Percentiles rank a stretch among this genome's conserved stretches.
phyloP scores from a whole-genome alignment of 2,888 invertebrate species.

The Pachymerium ferrugineum region DNA sequence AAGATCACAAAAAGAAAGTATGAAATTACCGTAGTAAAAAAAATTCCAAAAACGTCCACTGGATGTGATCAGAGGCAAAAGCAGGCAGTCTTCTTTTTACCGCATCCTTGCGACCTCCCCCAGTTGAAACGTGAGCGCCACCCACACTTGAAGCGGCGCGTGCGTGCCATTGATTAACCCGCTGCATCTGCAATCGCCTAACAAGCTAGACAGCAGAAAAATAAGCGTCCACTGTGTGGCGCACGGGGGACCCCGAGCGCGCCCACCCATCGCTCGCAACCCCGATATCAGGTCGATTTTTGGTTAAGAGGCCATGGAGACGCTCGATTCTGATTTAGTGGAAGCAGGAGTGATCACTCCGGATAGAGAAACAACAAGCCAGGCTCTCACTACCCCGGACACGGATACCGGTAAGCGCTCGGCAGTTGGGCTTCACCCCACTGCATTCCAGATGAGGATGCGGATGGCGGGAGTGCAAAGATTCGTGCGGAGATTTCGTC shows the following conservation, averaged over 20 bases:
- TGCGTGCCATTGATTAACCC: slow-evolving; percentile 23
- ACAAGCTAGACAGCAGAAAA: slow-evolving; percentile 11
- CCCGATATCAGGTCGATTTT: not conserved
- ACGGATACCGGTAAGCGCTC: not conserved
- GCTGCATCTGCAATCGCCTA: not conserved
- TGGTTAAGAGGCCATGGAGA: slow-evolving; percentile 1
- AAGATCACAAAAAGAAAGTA: no score
- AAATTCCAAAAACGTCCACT: no score
- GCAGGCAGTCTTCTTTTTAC: not conserved
- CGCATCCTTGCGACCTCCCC: not conserved
- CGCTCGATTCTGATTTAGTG: not conserved
- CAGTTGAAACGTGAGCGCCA: not conserved
- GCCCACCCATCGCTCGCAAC: slow-evolving; percentile 22
- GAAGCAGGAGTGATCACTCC: slow-evolving; percentile 13
- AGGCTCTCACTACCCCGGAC: not conserved
- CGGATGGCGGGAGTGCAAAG: slow-evolving; percentile 2
- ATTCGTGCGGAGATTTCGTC: not conserved
- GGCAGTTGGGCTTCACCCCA: slow-evolving; percentile 2
- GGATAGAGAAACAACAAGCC: not conserved
- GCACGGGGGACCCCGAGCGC: slow-evolving; percentile 19
- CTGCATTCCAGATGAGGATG: slow-evolving; percentile 12
- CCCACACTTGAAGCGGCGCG: not conserved
- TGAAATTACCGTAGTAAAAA: no score
- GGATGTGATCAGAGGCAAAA: no score
- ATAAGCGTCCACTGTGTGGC: slow-evolving; percentile 27